phyloP scores from a whole-genome alignment of 2,113 vertebrate genomes.

The Tringa solitaria region DNA sequence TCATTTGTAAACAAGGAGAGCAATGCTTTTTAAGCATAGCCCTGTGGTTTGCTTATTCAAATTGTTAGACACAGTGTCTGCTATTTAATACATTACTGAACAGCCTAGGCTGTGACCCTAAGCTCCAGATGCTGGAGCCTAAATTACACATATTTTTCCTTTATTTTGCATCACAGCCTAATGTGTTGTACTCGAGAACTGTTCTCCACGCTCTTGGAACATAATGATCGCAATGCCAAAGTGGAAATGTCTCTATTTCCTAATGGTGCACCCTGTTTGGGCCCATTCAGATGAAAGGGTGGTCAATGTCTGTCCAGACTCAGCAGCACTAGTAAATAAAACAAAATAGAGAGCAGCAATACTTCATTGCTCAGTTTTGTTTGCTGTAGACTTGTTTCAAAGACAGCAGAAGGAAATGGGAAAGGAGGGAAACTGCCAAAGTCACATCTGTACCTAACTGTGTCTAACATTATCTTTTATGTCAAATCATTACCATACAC shows the following conservation, averaged over 20 bases:
- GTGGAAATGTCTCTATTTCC: not conserved
- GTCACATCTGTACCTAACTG: slow-evolving; percentile 13
- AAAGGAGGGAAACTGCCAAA: not conserved
- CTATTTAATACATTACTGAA: not conserved
- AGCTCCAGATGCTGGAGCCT: not conserved
- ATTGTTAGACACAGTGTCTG: not conserved
- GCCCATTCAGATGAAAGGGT: not conserved
- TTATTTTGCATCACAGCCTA: not conserved
- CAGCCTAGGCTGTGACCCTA: not conserved
- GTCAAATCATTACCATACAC: not conserved
- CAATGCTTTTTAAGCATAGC: not conserved
- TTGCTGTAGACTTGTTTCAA: slow-evolving; percentile 4
- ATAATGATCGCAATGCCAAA: not conserved
- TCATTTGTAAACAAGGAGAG: not conserved
- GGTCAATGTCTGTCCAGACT: not conserved
- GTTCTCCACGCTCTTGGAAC: not conserved
- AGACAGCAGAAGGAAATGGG: slow-evolving; percentile 3
- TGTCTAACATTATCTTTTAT: slow-evolving; percentile 28
- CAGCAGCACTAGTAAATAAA: not conserved
- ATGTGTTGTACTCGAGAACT: not conserved
- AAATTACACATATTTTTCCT: not conserved
- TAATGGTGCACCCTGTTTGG: not conserved
- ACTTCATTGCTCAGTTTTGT: not conserved
- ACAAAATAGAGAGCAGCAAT: not conserved
- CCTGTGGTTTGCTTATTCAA: not conserved